Conservation (phyloP, 2,888 invertebrate species). For the Leptopterna dolabrata region DNA sequence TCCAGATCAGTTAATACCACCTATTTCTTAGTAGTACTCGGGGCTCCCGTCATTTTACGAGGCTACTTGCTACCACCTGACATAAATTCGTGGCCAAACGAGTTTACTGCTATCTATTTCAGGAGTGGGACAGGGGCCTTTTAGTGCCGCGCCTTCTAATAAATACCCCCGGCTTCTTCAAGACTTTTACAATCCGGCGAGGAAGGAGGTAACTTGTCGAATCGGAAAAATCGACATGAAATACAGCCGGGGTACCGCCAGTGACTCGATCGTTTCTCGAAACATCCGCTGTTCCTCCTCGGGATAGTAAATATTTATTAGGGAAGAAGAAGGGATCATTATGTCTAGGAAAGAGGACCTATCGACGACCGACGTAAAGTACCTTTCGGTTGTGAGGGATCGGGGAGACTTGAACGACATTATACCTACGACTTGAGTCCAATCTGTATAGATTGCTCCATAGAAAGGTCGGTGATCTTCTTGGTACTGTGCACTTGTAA, state of each 20-base stretch:
- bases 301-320: background rate
- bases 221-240: background rate
- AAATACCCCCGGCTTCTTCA: background rate
- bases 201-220: background rate
- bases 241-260: background rate
- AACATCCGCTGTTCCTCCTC: background rate
- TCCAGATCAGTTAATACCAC: background rate
- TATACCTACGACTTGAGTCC: background rate
- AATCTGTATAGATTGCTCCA: background rate
- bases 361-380: background rate
- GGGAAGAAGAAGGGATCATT: background rate
- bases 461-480: background rate
- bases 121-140: background rate
- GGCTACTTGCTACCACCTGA: conserved; percentile 1
- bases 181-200: background rate
- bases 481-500: background rate
- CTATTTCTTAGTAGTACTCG: background rate
- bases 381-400: background rate
- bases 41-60: background rate
- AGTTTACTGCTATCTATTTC: background rate
- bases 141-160: background rate
- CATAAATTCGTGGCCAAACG: background rate
- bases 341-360: background rate
- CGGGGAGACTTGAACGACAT: background rate
- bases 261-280: background rate